phyloP scores from a whole-genome alignment of 2,113 vertebrate genomes.

The Malurus melanocephalus region DNA sequence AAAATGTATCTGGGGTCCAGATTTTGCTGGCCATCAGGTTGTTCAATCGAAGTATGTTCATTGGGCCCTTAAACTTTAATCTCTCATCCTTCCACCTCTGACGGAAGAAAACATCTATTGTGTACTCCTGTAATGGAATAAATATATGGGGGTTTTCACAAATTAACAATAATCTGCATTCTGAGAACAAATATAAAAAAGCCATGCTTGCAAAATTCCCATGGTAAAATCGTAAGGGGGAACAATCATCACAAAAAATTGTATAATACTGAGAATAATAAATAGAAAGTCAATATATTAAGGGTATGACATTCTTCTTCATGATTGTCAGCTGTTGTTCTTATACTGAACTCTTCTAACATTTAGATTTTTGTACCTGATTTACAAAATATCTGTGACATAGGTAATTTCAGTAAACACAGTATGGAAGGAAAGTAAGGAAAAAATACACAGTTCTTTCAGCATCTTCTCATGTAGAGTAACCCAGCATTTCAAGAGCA shows the following conservation, averaged over 20 bases:
- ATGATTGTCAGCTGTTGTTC: not conserved
- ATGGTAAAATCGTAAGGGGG: not conserved
- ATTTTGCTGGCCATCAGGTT: constrained; percentile 99
- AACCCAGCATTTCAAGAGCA: not conserved
- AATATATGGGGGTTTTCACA: not conserved
- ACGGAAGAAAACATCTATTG: constrained; percentile 97
- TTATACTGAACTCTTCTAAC: not conserved
- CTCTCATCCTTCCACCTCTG: constrained; percentile 97
- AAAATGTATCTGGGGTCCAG: constrained; percentile 98
- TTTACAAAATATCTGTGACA: not conserved
- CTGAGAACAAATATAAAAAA: not conserved
- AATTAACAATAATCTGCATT: not conserved
- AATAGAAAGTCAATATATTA: not conserved
- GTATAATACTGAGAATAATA: not conserved
- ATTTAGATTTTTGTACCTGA: not conserved
- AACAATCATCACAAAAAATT: not conserved
- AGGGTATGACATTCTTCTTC: not conserved
- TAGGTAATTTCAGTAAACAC: not conserved
- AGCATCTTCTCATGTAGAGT: not conserved
- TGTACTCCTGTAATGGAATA: constrained; percentile 86
- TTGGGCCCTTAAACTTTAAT: constrained; percentile 92
- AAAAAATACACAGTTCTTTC: not conserved
- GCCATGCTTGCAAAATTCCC: not conserved
- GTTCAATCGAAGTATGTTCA: constrained; percentile 95
- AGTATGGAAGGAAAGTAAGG: not conserved